Conservation (phyloP, 2,888 invertebrate genomes). For the Cacoxenus indagator region DNA sequence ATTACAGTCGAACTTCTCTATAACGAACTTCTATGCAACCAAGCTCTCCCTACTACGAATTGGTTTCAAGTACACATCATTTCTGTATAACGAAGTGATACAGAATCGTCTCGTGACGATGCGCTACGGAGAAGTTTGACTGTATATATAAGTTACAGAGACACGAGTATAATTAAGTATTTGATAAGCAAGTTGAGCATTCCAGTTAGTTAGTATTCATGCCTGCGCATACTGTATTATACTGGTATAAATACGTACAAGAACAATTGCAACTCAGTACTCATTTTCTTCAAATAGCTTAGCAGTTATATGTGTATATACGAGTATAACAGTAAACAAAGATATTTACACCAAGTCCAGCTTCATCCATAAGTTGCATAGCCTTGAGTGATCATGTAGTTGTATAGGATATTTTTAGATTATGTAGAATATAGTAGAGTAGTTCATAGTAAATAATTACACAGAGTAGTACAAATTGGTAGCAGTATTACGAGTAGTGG, state of each 20-base stretch:
- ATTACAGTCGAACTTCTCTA: too few species aligned
- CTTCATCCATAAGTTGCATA: slow-evolving; percentile 93
- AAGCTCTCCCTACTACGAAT: too few species aligned
- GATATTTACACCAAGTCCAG: slow-evolving; percentile 91
- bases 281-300: background rate
- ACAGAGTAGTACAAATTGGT: slow-evolving; percentile 24
- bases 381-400: slow-evolving; percentile 73
- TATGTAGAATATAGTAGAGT: slow-evolving; percentile 21
- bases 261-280: background rate
- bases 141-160: too few species aligned
- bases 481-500: slow-evolving; percentile 14
- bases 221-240: slow-evolving; percentile 1
- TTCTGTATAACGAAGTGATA: too few species aligned
- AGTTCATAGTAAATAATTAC: slow-evolving; percentile 14
- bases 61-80: too few species aligned
- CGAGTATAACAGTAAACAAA: slow-evolving; percentile 41
- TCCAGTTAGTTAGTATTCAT: background rate
- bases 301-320: background rate
- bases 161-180: too few species aligned
- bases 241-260: too few species aligned
- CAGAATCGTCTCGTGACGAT: too few species aligned
- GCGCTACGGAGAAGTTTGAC: too few species aligned
- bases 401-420: slow-evolving; percentile 23
- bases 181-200: background rate
- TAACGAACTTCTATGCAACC: too few species aligned